Evolutionary conservation across 2,888 invertebrate genomes (phyloP).

Genomic region (Drosophila multiciliata): DNA sequence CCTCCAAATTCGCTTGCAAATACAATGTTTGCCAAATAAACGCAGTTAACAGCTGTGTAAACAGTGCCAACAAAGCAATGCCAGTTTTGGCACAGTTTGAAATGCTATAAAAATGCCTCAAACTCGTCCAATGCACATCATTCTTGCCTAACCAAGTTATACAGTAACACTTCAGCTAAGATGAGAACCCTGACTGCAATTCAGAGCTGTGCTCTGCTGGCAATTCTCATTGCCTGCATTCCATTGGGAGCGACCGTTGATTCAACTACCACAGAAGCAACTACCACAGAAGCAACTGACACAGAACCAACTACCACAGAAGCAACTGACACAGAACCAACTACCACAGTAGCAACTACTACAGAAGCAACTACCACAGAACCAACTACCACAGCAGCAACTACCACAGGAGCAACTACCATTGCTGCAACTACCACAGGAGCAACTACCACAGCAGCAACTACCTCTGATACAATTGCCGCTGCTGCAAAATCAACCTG

Average conservation of each 20-base stretch:
- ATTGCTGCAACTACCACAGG: neutral
- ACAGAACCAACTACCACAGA: neutral
- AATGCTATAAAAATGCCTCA: neutral
- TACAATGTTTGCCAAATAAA: neutral
- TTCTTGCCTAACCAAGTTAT: neutral
- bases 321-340: neutral
- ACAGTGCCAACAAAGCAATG: neutral
- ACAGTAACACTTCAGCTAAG: neutral
- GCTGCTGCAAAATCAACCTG: too few species aligned
- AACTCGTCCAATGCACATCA: neutral
- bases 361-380: neutral
- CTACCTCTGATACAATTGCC: too few species aligned
- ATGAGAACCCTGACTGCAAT: neutral
- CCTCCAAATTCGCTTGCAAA: neutral
- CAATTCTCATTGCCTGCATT: neutral
- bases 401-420: neutral
- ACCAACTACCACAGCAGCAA: neutral
- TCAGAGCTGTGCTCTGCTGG: neutral
- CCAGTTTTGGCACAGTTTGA: neutral
- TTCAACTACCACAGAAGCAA: rapidly evolving
- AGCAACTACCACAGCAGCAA: too few species aligned
- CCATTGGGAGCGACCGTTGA: neutral
- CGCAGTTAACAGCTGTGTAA: neutral
- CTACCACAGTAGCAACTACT: neutral
- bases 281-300: neutral